These are phyloP conservation scores for Cryptoleucopteryx plumbea DNA, from an alignment of 2,113 vertebrate genomes.

Conservation along the genomic window DNA sequence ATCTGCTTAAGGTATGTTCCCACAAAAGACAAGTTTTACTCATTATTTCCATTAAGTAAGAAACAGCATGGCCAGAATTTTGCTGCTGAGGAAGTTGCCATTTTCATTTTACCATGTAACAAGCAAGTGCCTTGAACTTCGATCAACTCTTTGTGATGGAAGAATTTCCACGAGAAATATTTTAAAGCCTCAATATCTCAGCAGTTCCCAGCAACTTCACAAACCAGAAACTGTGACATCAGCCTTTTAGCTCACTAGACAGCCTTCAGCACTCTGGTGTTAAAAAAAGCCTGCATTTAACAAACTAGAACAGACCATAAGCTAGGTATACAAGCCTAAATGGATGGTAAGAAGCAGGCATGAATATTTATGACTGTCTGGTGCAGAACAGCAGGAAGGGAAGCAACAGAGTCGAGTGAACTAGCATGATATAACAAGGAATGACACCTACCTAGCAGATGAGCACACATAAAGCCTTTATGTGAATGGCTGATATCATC, in stretches of 20 bases:
- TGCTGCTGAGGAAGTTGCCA: neutral
- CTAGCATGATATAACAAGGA: neutral
- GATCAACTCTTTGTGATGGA: accelerated
- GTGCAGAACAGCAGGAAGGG: slow-evolving; percentile 53
- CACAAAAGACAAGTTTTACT: neutral
- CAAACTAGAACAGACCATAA: neutral
- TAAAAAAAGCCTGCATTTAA: slow-evolving; percentile 3
- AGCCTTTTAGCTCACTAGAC: neutral
- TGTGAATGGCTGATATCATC: neutral
- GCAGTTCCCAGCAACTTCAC: neutral
- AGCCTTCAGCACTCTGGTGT: neutral
- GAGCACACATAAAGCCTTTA: neutral
- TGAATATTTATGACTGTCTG: slow-evolving; percentile 70
- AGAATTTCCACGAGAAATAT: neutral
- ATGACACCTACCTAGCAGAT: slow-evolving; percentile 25
- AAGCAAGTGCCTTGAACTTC: neutral
- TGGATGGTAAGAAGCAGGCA: neutral
- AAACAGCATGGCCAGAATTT: neutral
- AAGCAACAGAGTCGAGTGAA: neutral
- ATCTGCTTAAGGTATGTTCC: neutral
- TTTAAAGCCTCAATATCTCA: neutral
- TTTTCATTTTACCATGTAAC: neutral
- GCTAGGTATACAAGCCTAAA: slow-evolving; percentile 8
- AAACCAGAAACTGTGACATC: neutral
- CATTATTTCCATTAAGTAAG: neutral